Base-by-base conservation (phyloP, 2,797 vertebrate species). In the Scomberomorus guttatus region DNA sequence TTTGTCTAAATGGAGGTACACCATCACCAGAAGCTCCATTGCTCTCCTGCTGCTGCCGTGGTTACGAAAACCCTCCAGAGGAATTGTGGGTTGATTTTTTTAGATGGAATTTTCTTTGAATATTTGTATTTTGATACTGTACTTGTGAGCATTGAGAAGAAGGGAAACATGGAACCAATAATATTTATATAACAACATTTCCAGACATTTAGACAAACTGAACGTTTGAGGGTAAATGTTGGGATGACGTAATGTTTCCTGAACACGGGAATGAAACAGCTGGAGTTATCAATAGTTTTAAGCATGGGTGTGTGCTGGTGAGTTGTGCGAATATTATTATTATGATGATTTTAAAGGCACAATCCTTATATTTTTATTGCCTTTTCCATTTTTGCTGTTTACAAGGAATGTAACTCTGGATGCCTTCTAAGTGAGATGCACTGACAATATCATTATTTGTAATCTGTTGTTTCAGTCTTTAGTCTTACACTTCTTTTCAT, bases 361-460 rank as follows among this genome's bases (percentile, higher is more conserved):
- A 85, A 77, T 85, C 72, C 72, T 81, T 84, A 4, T 34, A 62
- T 76, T 71, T 77, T 48, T 61, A 56, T 64, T 55, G 72, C 77
- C 80, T 87, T 79, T 67, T 80, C 69, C 67, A 73, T 67, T 80
- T 88, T 77, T 81, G 76, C 79, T 81, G 88, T 92, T 91, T 90
- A 80, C 78, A 83, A 67, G 82, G 81, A 89, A 87, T 90, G 87
- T 90, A 77, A 88, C 73, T 79, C 39, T 48, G 57, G 82, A 80
- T 84, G 90, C 90, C 89, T 87, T 91, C 51, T 58, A 79, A 84
- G 83, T 66, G 67, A 85, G 57, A 79, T 81, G 86, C 83, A 90
- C 90, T 89, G 84, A 84, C 70, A 72, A 75, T 77, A 65, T 75
- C 64, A 13, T 80, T 77, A 65, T 54, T 57, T 57, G 44, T 44